These are phyloP conservation scores for Semnopithecus entellus DNA, from an alignment of 2,113 vertebrate genomes.

Conservation along the genomic window DNA sequence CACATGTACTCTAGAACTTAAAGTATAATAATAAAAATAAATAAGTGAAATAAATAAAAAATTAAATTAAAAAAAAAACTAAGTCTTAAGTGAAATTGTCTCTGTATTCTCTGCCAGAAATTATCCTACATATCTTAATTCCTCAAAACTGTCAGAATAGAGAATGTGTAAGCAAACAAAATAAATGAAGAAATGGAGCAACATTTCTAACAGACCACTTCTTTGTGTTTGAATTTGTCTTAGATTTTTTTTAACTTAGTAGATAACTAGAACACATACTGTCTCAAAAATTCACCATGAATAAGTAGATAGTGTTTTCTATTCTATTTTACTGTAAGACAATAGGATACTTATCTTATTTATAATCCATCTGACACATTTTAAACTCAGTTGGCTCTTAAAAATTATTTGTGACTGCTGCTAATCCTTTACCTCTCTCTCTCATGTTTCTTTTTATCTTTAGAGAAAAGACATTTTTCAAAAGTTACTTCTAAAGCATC, in stretches of 20 bases:
- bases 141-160: neutral
- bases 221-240: neutral
- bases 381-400: neutral
- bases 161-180: neutral
- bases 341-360: neutral
- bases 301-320: neutral
- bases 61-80: neutral
- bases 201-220: neutral
- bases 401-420: neutral
- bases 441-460: neutral
- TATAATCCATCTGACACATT: neutral
- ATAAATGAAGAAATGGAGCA: neutral
- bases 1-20: no score
- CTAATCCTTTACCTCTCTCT: neutral
- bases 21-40: no score
- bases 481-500: slow-evolving; percentile 8
- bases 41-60: no score
- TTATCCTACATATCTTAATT: neutral
- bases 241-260: neutral
- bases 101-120: neutral
- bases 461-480: neutral
- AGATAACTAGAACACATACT: neutral
- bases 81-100: neutral
- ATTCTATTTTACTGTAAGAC: neutral
- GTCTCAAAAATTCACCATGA: neutral